These are phyloP conservation scores for Pseudanteris insignis DNA, from an alignment of 2,888 invertebrate species.

Conservation along the genomic window DNA sequence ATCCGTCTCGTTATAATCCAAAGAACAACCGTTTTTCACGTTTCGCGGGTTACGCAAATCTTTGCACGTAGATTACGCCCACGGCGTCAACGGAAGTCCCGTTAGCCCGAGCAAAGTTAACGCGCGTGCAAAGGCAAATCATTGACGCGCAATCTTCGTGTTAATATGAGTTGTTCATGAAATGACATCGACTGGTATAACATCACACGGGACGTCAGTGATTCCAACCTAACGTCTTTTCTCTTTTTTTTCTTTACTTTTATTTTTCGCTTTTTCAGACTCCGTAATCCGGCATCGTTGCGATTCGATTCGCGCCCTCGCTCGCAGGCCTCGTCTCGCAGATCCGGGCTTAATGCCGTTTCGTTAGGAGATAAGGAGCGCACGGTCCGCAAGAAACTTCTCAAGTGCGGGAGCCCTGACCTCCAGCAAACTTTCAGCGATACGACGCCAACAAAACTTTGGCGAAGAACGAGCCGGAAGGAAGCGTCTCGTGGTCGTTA, in stretches of 20 bases:
- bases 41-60: too few species aligned
- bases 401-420: slow-evolving; percentile 42
- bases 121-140: too few species aligned
- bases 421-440: slow-evolving; percentile 41
- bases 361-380: slow-evolving; percentile 46
- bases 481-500: slow-evolving; percentile 44
- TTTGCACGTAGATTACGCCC: too few species aligned
- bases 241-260: neutral
- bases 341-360: slow-evolving; percentile 43
- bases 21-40: too few species aligned
- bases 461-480: slow-evolving; percentile 40
- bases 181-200: too few species aligned
- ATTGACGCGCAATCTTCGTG: too few species aligned
- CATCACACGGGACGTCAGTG: neutral
- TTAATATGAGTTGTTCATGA: too few species aligned
- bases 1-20: too few species aligned
- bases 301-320: slow-evolving; percentile 45
- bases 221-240: neutral
- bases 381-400: slow-evolving; percentile 44
- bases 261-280: slow-evolving; percentile 21
- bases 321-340: slow-evolving; percentile 29
- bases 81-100: too few species aligned
- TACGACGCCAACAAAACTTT: slow-evolving; percentile 34
- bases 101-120: too few species aligned
- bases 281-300: slow-evolving; percentile 42